Evolutionary conservation across 2,113 vertebrate species (phyloP).

Genomic region (Natator depressus): DNA sequence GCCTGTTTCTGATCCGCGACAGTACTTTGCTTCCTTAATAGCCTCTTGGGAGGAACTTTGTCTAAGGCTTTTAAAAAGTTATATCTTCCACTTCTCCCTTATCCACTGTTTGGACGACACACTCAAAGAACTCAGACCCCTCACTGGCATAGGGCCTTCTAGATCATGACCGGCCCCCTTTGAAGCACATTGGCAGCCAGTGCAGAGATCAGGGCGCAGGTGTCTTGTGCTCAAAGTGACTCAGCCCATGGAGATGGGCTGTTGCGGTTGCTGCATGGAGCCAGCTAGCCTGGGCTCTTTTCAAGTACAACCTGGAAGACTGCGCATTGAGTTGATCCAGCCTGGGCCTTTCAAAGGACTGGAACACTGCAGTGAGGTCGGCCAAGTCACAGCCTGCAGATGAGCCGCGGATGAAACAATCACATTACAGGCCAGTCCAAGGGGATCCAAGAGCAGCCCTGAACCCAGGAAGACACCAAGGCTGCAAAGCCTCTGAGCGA

Average conservation of each 20-base stretch:
- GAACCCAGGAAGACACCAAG: neutral
- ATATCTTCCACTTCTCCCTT: neutral
- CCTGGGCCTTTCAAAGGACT: neutral
- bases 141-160: neutral
- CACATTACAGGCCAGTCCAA: neutral
- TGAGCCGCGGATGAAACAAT: neutral
- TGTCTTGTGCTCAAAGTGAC: neutral
- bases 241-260: neutral
- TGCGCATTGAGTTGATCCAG: neutral
- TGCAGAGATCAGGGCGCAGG: neutral
- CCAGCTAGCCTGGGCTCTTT: neutral
- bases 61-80: accelerated
- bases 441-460: neutral
- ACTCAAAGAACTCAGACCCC: neutral
- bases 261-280: neutral
- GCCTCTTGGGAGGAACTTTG: neutral
- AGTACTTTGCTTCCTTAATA: neutral
- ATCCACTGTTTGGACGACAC: accelerated
- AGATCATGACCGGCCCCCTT: neutral
- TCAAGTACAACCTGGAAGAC: neutral
- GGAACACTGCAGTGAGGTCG: neutral
- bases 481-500: neutral
- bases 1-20: neutral
- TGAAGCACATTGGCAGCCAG: neutral
- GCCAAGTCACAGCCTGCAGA: neutral